Conservation (phyloP, 2,888 invertebrate genomes). For the Pediacus dermestoides region DNA sequence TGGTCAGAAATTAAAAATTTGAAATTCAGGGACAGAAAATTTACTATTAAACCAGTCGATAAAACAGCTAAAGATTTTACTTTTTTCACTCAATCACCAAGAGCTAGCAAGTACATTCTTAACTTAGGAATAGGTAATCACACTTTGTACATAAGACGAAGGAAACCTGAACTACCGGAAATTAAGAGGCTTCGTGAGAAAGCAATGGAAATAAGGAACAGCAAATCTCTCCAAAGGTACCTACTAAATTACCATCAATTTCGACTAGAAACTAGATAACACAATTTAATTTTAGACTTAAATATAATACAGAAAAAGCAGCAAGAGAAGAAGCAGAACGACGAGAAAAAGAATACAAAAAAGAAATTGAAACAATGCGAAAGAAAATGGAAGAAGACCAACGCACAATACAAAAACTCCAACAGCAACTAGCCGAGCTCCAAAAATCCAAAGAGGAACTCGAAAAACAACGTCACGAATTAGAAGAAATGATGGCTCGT, state of each 20-base stretch:
- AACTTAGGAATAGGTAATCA: conserved; percentile 99
- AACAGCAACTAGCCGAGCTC: conserved; percentile 83
- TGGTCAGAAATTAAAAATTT: conserved; percentile 99
- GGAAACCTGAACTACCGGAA: conserved; percentile 98
- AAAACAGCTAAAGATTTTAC: conserved; percentile 98
- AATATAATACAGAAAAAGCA: conserved; percentile 83
- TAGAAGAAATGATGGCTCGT: conserved; percentile 84
- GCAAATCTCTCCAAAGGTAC: conserved; percentile 85
- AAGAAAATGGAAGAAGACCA: conserved; percentile 91
- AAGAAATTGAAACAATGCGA: conserved; percentile 81
- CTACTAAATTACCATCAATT: not conserved
- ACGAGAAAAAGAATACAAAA: conserved; percentile 93
- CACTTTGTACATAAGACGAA: conserved; percentile 94
- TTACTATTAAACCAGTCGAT: conserved; percentile 98
- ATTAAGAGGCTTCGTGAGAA: conserved; percentile 99
- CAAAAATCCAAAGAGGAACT: conserved; percentile 87
- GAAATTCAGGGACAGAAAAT: conserved; percentile 97
- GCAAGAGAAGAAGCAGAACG: conserved; percentile 93
- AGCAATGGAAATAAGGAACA: conserved; percentile 87
- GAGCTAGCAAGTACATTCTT: conserved; percentile 96
- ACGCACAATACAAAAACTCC: conserved; percentile 76
- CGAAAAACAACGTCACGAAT: conserved; percentile 77
- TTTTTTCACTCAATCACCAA: conserved; percentile 92
- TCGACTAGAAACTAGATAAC: not conserved
- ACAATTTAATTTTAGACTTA: conserved; percentile 64